Evolutionary conservation across 2,888 invertebrate genomes (phyloP).

Genomic region (Cryptus viduatorius): DNA sequence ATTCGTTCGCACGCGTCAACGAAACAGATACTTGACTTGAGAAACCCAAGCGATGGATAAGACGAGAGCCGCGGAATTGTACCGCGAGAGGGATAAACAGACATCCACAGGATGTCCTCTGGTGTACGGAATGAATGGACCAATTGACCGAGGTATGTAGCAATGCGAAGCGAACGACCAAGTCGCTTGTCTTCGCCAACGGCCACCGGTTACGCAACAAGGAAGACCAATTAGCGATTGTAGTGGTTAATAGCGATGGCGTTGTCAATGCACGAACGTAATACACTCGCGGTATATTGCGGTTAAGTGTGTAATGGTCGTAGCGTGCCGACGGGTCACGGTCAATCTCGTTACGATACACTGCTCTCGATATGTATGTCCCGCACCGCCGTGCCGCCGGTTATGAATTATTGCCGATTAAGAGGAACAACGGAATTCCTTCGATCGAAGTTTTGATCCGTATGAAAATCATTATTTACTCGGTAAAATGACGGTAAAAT

Average conservation of each 20-base stretch:
- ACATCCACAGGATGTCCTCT: slow-evolving; percentile 58
- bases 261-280: slow-evolving; percentile 35
- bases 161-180: slow-evolving; percentile 50
- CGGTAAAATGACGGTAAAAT: no score
- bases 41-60: slow-evolving; percentile 10
- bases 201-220: slow-evolving; percentile 65
- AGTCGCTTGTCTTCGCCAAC: slow-evolving; percentile 48
- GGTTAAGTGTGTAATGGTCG: slow-evolving; percentile 79
- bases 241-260: slow-evolving; percentile 20
- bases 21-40: slow-evolving; percentile 16
- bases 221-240: slow-evolving; percentile 57
- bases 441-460: not conserved
- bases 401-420: slow-evolving; percentile 29
- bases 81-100: slow-evolving; percentile 2
- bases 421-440: not conserved
- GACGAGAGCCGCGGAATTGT: slow-evolving; percentile 25
- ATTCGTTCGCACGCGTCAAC: slow-evolving; percentile 35
- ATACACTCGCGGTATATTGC: slow-evolving; percentile 67
- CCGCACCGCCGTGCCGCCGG: not conserved
- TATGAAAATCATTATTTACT: not conserved
- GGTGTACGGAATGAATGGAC: slow-evolving; percentile 57
- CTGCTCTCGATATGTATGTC: slow-evolving; percentile 69
- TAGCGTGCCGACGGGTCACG: slow-evolving; percentile 75
- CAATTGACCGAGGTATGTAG: slow-evolving; percentile 50
- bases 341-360: slow-evolving; percentile 74